These are phyloP conservation scores for Gambusia affinis DNA, from an alignment of 2,113 vertebrate genomes.

Conservation along the genomic window DNA sequence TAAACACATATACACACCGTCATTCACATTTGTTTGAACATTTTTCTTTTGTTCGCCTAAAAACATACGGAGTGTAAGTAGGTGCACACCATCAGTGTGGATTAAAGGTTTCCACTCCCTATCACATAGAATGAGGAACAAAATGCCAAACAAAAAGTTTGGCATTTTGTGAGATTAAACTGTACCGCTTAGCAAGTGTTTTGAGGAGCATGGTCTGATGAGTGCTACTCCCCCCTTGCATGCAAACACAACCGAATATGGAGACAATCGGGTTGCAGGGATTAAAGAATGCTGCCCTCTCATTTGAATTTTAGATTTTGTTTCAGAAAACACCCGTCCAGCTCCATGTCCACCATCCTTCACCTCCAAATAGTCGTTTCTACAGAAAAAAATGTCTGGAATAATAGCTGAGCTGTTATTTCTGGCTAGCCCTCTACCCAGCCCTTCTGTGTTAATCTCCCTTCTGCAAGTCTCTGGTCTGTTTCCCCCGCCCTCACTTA, in stretches of 20 bases:
- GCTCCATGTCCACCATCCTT: not conserved
- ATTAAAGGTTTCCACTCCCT: no score
- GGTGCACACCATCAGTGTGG: no score
- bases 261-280: not conserved
- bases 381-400: conserved; percentile 24
- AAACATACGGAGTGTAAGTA: no score
- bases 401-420: conserved; percentile 49
- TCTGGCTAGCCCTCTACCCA: conserved; percentile 36
- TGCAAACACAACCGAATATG: not conserved
- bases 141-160: not conserved
- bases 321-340: not conserved
- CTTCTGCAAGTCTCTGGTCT: conserved; percentile 33
- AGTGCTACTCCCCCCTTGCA: not conserved
- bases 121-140: not conserved
- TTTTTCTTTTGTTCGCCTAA: no score
- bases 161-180: not conserved
- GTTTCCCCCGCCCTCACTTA: conserved; percentile 12
- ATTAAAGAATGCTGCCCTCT: not conserved
- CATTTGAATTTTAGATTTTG: not conserved
- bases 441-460: conserved; percentile 41
- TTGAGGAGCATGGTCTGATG: not conserved
- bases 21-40: not conserved
- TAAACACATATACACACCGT: not conserved
- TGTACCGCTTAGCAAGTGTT: not conserved
- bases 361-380: conserved; percentile 27